phyloP scores from a whole-genome alignment of 2,888 invertebrate species.

The Clunio marinus region DNA sequence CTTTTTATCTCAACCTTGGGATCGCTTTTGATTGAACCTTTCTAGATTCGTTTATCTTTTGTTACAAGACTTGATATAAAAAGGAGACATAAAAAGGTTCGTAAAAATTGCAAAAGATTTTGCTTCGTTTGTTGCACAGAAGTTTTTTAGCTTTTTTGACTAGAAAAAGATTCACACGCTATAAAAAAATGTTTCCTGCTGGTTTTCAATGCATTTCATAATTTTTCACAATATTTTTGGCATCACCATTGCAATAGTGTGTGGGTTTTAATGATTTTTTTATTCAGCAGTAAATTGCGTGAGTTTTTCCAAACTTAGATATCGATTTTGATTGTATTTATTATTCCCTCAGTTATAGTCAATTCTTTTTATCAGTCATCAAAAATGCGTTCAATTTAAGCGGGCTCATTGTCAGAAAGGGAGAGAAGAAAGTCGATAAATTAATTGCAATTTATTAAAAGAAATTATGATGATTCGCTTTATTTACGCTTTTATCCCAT shows the following conservation, averaged over 20 bases:
- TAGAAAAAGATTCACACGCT: slow-evolving; percentile 8
- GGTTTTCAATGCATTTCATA: not conserved
- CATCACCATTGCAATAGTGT: not conserved
- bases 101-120: not conserved
- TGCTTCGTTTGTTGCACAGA: too few species aligned
- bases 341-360: too few species aligned
- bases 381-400: not conserved
- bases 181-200: not conserved
- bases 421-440: not conserved
- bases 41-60: not conserved
- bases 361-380: not conserved
- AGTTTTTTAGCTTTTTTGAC: too few species aligned
- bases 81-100: not conserved
- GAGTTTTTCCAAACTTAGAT: not conserved
- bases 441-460: slow-evolving; percentile 16
- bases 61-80: not conserved
- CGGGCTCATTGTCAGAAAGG: not conserved
- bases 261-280: not conserved
- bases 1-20: too few species aligned
- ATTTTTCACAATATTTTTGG: not conserved
- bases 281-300: slow-evolving; percentile 5
- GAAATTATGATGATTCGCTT: slow-evolving; percentile 23
- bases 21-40: not conserved
- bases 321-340: too few species aligned
- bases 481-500: not conserved